Base-by-base conservation (phyloP, 2,888 invertebrate species). In the Seira sanloemensis region DNA sequence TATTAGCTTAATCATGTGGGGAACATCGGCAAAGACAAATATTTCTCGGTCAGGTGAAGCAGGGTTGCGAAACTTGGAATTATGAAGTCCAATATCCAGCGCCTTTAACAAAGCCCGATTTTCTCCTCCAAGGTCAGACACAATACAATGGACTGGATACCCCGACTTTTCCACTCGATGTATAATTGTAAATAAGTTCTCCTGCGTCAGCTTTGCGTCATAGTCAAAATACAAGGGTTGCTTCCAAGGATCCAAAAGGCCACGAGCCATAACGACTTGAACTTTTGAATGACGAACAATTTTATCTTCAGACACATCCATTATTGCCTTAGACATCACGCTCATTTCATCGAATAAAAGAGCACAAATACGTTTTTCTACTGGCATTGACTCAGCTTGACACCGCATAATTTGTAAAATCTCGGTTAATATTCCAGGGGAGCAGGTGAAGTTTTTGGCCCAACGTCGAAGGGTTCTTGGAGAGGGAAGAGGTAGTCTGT, bases 11-110 rank as follows among this genome's bases (percentile, higher is more conserved):
- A 89, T 9, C 25, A 86, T 66, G 67, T 89, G 87, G 0, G 86
- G 88, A 0, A 86, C 74, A 46, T 89, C 89, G 16, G 84, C 81
- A 65, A 89, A 87, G 21, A 87, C 78, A 68, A 62, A 85, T 1
- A 89, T 67, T 2, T 75, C 72, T 27, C 68, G 1, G 16, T 7
- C 62, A 19, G n/a, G 0, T 16, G 65, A 76, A 23, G 18, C 0
- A 4, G 88, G 87, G 67, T 86, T 82, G 5, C 7, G 1, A 65
- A 88, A 82, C 12, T 21, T 68, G 0, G 66, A 16, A 12, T 81
- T 65, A 0, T 58, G 7, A 1, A 25, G n/a, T 16, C n/a, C 21
- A 7, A 89, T 85, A 2, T 71, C 24, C 0, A 88, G 18, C 0
- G 66, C 37, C 9, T 82, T 87, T 69, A 78, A 54, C 0, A 87